phyloP scores from a whole-genome alignment of 2,797 vertebrate genomes.

The Pangasius mekongensis region DNA sequence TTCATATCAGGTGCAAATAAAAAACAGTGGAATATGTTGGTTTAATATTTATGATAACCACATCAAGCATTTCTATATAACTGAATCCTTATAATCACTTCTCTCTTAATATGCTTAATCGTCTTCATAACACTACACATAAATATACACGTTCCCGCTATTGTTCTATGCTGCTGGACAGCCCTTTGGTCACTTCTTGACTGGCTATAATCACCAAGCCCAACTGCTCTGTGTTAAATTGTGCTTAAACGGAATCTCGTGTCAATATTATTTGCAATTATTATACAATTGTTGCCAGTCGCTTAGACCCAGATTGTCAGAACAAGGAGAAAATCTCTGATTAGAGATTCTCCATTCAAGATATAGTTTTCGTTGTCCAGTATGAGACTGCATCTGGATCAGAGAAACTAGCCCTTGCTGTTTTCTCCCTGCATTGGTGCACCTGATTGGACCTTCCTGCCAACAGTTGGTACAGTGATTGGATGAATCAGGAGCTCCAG shows the following conservation, averaged over 20 bases:
- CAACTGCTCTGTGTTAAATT: constrained; percentile 38
- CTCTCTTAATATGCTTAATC: constrained; percentile 10
- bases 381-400: constrained; percentile 43
- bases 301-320: constrained; percentile 50
- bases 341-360: constrained; percentile 31
- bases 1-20: constrained; percentile 42
- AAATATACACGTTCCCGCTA: constrained; percentile 10
- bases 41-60: constrained; percentile 38
- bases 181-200: constrained; percentile 37
- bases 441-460: constrained; percentile 27
- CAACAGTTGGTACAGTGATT: constrained; percentile 35
- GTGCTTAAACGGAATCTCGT: constrained; percentile 40
- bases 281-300: constrained; percentile 26
- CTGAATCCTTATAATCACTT: constrained; percentile 27
- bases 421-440: constrained; percentile 42
- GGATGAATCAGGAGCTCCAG: constrained; percentile 38
- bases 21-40: constrained; percentile 41
- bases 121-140: constrained; percentile 12
- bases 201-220: constrained; percentile 20
- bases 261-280: background rate
- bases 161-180: constrained; percentile 27
- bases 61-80: constrained; percentile 44
- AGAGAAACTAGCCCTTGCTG: constrained; percentile 46
- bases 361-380: background rate
- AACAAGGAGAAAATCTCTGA: constrained; percentile 32